Percentiles rank a stretch among this genome's conserved stretches.
Evolutionary conservation across 1,140 invertebrate genomes (phyloP).

Genomic region (Meloidogyne hapla): DNA sequence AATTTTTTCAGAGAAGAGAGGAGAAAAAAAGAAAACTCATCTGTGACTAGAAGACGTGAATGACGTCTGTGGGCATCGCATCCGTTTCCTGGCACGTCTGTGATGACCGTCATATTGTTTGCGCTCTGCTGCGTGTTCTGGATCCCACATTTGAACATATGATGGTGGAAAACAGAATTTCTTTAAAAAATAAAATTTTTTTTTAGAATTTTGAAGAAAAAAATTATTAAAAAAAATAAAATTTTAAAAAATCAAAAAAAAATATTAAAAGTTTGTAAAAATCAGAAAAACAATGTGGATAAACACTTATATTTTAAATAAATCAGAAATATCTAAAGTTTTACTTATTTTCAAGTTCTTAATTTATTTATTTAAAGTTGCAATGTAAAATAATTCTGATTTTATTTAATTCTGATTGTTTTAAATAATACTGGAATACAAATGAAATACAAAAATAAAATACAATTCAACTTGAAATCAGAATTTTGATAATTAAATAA

Average conservation of each 20-base stretch:
- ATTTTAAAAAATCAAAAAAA: neutral
- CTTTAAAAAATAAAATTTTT: neutral
- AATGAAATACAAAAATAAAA: no score
- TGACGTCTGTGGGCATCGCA: neutral
- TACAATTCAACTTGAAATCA: no score
- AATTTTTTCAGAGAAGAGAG: neutral
- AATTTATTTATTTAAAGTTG: no score
- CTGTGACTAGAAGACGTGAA: neutral
- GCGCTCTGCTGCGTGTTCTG: conserved; percentile 1
- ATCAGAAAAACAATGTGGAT: no score
- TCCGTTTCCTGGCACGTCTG: conserved; percentile 15
- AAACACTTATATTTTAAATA: no score
- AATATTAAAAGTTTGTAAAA: neutral
- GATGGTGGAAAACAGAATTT: conserved; percentile 23
- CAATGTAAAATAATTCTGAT: no score
- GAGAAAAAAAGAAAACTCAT: neutral
- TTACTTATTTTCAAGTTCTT: no score
- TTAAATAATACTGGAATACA: no score
- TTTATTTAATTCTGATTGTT: no score
- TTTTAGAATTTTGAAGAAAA: no score
- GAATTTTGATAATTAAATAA: no score
- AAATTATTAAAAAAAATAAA: neutral
- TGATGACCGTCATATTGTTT: conserved; percentile 18
- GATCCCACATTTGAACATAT: conserved; percentile 25
- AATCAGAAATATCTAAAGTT: no score